phyloP scores from a whole-genome alignment of 2,888 invertebrate genomes.

The Cephus pygmeus region DNA sequence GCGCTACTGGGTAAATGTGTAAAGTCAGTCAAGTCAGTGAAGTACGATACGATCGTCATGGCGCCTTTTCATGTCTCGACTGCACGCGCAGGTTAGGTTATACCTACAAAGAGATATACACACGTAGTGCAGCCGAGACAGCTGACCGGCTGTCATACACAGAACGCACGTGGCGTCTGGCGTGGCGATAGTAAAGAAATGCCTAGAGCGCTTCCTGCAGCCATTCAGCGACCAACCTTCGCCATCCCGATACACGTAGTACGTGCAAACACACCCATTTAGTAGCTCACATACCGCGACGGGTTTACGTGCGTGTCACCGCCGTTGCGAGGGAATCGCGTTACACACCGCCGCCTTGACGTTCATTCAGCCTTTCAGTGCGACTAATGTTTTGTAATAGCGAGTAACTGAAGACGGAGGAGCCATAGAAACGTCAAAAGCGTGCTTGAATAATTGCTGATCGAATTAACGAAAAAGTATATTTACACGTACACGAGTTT shows the following conservation, averaged over 20 bases:
- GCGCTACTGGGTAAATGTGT: not conserved
- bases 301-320: not conserved
- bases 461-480: not conserved
- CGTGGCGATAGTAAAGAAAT: not conserved
- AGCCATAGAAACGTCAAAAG: not conserved
- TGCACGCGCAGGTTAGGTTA: not conserved
- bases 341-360: not conserved
- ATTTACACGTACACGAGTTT: not conserved
- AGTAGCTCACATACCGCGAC: conserved; percentile 11
- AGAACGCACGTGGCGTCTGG: not conserved
- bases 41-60: not conserved
- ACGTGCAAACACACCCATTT: conserved; percentile 8
- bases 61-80: not conserved
- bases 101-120: not conserved
- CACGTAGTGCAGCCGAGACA: not conserved
- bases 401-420: not conserved
- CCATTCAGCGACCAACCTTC: not conserved
- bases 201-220: not conserved
- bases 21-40: not conserved
- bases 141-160: not conserved
- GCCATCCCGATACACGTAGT: not conserved
- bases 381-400: not conserved
- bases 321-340: not conserved
- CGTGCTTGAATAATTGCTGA: not conserved
- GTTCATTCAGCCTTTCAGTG: not conserved